Percentiles rank a stretch among this genome's conserved stretches.
phyloP scores from a whole-genome alignment of 2,888 invertebrate genomes.

The Troides aeacus region DNA sequence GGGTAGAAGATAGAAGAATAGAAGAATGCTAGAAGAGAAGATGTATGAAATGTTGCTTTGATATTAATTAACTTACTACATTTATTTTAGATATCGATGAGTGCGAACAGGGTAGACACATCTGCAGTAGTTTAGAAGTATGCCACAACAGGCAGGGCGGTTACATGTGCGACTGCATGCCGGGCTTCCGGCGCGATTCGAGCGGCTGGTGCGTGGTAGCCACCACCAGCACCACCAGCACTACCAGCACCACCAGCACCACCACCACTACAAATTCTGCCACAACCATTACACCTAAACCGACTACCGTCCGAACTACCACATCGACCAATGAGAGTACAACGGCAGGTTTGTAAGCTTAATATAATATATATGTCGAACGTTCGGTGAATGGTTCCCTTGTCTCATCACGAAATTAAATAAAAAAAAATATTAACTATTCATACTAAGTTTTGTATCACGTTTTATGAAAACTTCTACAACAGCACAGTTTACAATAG shows the following conservation, averaged over 20 bases:
- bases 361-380: not conserved
- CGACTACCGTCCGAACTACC: constrained; percentile 36
- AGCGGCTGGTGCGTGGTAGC: constrained; percentile 54
- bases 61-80: not conserved
- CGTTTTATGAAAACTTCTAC: too few relatives aligned
- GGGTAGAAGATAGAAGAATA: too few relatives aligned
- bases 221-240: constrained; percentile 32
- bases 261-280: constrained; percentile 37
- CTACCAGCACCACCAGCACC: constrained; percentile 30
- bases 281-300: constrained; percentile 41
- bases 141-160: constrained; percentile 92
- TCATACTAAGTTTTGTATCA: too few relatives aligned
- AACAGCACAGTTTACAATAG: too few relatives aligned
- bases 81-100: constrained; percentile 85
- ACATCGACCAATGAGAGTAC: constrained; percentile 38
- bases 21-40: too few relatives aligned
- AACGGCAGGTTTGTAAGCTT: constrained; percentile 25
- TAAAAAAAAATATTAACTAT: too few relatives aligned
- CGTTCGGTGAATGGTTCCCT: too few relatives aligned
- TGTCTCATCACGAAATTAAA: too few relatives aligned
- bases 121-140: constrained; percentile 73
- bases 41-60: not conserved
- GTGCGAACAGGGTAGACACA: constrained; percentile 79
- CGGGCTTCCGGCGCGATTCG: constrained; percentile 85
- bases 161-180: constrained; percentile 88